These are phyloP conservation scores for Acipenser ruthenus DNA, from an alignment of 2,797 vertebrate species.

Conservation along the genomic window DNA sequence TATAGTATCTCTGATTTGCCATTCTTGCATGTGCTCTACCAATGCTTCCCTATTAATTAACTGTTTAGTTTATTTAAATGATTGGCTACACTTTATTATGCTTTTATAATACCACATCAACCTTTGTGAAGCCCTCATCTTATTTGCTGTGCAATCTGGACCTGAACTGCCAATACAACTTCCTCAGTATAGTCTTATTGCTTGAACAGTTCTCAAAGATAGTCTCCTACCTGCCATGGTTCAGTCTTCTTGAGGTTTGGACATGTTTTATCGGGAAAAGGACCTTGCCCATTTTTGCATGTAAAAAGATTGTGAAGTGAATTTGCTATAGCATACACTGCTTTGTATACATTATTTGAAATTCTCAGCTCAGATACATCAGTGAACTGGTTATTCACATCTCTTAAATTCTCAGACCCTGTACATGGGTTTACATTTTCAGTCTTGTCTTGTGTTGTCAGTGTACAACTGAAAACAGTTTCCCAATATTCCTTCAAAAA, in stretches of 20 bases:
- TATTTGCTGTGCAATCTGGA: not conserved
- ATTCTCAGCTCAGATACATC: not conserved
- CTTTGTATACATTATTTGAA: slow-evolving; percentile 3
- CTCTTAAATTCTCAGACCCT: not conserved
- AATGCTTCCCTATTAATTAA: no score
- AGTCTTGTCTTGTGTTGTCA: not conserved
- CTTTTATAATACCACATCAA: no score
- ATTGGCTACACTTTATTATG: no score
- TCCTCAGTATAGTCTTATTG: no score
- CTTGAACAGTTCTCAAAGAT: no score
- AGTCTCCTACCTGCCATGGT: not conserved
- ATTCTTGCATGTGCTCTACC: no score
- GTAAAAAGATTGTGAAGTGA: not conserved
- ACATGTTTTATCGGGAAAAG: not conserved
- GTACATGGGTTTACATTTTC: not conserved
- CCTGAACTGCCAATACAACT: not conserved
- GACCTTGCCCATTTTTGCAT: not conserved
- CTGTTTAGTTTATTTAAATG: no score
- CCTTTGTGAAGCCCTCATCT: no score
- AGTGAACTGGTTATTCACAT: not conserved
- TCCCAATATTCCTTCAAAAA: not conserved
- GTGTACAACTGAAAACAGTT: not conserved
- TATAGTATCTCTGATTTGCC: no score
- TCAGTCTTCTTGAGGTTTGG: not conserved
- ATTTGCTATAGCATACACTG: slow-evolving; percentile 7